Evolutionary conservation across 92 coral and sea anemone species (phyloP).

Genomic region (Actinostola sp.): DNA sequence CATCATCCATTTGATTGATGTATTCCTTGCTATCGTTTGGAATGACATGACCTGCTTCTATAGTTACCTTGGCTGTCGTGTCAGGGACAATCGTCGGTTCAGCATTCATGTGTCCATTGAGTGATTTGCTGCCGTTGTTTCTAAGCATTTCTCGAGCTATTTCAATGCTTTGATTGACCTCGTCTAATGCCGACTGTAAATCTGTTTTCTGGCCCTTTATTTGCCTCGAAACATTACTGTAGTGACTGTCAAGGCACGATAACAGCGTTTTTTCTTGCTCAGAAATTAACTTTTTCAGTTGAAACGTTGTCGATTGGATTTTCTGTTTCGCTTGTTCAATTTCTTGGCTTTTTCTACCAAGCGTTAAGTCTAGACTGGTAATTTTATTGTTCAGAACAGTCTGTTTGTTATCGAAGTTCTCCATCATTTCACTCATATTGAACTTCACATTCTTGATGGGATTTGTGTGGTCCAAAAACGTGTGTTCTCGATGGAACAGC

Average conservation of each 20-base stretch:
- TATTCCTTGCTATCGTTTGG: background rate
- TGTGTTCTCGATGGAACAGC: constrained; percentile 44
- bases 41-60: background rate
- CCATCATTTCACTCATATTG: constrained; percentile 8
- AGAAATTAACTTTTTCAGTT: constrained; percentile 12
- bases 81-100: background rate
- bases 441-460: background rate
- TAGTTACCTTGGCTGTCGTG: background rate
- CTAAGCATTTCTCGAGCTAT: constrained; percentile 19
- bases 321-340: constrained; percentile 19
- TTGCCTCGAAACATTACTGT: background rate
- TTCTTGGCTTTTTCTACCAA: constrained; percentile 14
- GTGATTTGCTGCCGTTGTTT: background rate
- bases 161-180: constrained; percentile 32
- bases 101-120: background rate
- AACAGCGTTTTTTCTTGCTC: constrained; percentile 12
- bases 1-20: background rate
- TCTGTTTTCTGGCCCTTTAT: constrained; percentile 11
- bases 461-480: background rate
- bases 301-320: constrained; percentile 3
- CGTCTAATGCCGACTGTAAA: constrained; percentile 29
- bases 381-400: constrained; percentile 16
- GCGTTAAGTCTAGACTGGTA: background rate
- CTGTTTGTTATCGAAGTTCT: constrained; percentile 11
- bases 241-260: constrained; percentile 13